Conservation (phyloP, 1,140 invertebrate genomes). For the Neoseiulus cucumeris region DNA sequence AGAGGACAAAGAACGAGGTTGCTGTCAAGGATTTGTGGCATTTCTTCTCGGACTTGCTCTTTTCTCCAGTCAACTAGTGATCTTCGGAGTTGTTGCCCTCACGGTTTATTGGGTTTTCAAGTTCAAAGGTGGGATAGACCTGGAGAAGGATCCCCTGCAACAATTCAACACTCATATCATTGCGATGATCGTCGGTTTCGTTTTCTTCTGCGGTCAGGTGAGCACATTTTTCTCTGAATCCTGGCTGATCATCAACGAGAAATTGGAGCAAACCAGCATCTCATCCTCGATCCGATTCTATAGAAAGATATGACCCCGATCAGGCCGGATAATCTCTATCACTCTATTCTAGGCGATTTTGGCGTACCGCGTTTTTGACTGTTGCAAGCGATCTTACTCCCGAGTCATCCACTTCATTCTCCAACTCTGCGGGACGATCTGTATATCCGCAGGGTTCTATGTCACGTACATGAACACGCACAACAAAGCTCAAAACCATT, state of each 20-base stretch:
- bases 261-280: background rate
- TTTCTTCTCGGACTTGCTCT: background rate
- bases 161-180: slow-evolving; percentile 4
- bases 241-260: background rate
- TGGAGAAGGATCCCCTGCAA: background rate
- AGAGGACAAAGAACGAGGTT: background rate
- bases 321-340: no score
- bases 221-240: background rate
- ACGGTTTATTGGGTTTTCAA: slow-evolving; percentile 10
- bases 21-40: background rate
- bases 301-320: no score
- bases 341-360: background rate
- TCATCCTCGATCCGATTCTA: no score
- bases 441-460: background rate
- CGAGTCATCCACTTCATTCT: background rate
- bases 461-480: slow-evolving; percentile 1
- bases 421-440: background rate
- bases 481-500: background rate
- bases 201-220: slow-evolving; percentile 7
- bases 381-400: background rate
- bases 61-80: background rate
- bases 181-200: background rate
- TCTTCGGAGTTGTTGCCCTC: slow-evolving; percentile 3
- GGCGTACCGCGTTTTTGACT: background rate
- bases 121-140: background rate